A percentile compares a stretch with the other conserved stretches of the same genome.
Conservation (phyloP, 2,113 vertebrate genomes). For the Takifugu bimaculatus region DNA sequence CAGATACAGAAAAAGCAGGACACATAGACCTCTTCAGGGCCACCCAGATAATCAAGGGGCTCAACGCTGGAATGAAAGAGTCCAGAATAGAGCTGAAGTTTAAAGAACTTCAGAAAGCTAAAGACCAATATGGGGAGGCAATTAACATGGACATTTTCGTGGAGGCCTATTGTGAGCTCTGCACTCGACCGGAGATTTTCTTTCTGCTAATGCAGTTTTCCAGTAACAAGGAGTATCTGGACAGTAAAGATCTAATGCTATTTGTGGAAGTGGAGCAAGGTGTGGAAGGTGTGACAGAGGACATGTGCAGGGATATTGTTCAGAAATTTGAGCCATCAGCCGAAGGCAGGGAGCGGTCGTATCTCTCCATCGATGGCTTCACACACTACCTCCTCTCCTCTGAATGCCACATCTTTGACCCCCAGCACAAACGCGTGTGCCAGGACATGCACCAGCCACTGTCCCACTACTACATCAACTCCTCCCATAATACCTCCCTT, state of each 20-base stretch:
- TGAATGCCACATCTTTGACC: conserved; percentile 90
- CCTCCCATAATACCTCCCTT: conserved; percentile 86
- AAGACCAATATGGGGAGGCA: conserved; percentile 74
- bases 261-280: conserved; percentile 92
- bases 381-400: conserved; percentile 90
- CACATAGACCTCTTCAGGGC: conserved; percentile 81
- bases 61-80: conserved; percentile 89
- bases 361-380: conserved; percentile 88
- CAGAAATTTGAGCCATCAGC: conserved; percentile 85
- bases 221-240: conserved; percentile 91
- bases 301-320: conserved; percentile 84
- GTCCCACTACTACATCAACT: conserved; percentile 92
- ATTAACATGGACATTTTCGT: conserved; percentile 83
- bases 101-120: conserved; percentile 88
- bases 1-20: conserved; percentile 80
- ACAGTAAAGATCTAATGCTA: conserved; percentile 86
- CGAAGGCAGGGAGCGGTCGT: conserved; percentile 83
- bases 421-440: conserved; percentile 87
- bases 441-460: conserved; percentile 90
- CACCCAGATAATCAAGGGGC: conserved; percentile 85
- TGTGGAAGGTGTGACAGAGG: conserved; percentile 84
- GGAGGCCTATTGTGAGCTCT: conserved; percentile 87
- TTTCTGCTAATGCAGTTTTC: conserved; percentile 91
- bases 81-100: conserved; percentile 87
- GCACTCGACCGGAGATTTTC: conserved; percentile 89